Evolutionary conservation across 2,113 vertebrate species (phyloP).

Genomic region (Sphyrna mokarran): DNA sequence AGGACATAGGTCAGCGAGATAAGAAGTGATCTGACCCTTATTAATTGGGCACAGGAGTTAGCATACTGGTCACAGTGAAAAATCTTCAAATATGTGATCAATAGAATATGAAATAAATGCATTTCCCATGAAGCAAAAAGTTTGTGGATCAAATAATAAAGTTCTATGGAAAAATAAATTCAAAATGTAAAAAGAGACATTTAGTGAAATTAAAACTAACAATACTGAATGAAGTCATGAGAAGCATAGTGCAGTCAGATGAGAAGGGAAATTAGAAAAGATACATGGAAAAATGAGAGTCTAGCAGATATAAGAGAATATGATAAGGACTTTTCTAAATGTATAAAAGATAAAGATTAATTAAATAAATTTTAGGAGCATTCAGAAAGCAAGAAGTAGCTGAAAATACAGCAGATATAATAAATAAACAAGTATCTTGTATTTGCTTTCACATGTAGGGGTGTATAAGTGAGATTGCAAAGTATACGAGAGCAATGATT

Average conservation of each 20-base stretch:
- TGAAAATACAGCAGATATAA: not conserved
- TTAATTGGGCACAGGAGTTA: not conserved
- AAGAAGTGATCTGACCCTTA: conserved; percentile 18
- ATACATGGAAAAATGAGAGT: not conserved
- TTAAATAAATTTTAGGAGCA: not conserved
- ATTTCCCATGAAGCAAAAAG: not conserved
- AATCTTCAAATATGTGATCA: not conserved
- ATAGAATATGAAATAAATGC: not conserved
- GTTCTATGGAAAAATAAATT: not conserved
- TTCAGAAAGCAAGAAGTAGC: not conserved
- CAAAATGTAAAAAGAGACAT: not conserved
- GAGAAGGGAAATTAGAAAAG: not conserved
- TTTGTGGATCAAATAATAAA: not conserved
- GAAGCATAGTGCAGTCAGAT: not conserved
- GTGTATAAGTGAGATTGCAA: not conserved
- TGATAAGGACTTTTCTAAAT: not conserved
- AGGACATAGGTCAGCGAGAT: conserved; percentile 5
- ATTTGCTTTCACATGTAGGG: not conserved
- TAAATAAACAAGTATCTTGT: not conserved
- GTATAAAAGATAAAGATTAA: not conserved
- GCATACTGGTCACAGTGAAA: not conserved
- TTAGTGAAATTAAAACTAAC: not conserved
- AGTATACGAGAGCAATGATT: not conserved
- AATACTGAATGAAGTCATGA: not conserved
- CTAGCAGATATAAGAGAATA: not conserved